These are phyloP conservation scores for Nannoperca australis DNA, from an alignment of 2,797 vertebrate species.

Conservation along the genomic window DNA sequence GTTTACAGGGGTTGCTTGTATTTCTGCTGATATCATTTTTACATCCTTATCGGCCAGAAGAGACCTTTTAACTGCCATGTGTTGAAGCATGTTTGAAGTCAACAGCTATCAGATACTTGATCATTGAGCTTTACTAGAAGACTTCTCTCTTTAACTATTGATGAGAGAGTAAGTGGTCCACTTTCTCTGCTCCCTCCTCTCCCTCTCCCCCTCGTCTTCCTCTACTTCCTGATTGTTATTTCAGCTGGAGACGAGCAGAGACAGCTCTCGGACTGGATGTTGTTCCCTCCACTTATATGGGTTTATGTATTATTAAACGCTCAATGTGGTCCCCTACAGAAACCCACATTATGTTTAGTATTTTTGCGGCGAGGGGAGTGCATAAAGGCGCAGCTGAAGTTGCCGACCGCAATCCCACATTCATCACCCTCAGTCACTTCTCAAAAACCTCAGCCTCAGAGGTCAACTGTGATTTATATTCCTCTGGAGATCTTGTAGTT, in stretches of 20 bases:
- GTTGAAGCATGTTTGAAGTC: slow-evolving; percentile 38
- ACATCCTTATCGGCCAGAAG: not conserved
- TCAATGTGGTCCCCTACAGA: slow-evolving; percentile 67
- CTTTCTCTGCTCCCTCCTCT: slow-evolving; percentile 67
- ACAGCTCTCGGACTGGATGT: slow-evolving; percentile 58
- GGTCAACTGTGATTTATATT: slow-evolving; percentile 36
- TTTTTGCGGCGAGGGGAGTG: slow-evolving; percentile 54
- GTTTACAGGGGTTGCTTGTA: not conserved
- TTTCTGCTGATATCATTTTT: not conserved
- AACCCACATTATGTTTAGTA: slow-evolving; percentile 51
- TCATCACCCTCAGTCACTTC: slow-evolving; percentile 56
- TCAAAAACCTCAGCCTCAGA: slow-evolving; percentile 50
- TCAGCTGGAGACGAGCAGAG: slow-evolving; percentile 72
- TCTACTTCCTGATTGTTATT: slow-evolving; percentile 81
- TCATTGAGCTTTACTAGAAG: slow-evolving; percentile 66
- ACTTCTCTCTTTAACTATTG: slow-evolving; percentile 84
- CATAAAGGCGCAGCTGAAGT: slow-evolving; percentile 33
- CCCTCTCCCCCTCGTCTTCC: slow-evolving; percentile 50
- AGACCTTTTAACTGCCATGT: not conserved
- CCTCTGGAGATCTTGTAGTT: not conserved
- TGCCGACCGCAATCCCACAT: slow-evolving; percentile 50
- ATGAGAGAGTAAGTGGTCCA: slow-evolving; percentile 86
- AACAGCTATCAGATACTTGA: slow-evolving; percentile 49
- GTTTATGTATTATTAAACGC: slow-evolving; percentile 80
- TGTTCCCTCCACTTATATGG: slow-evolving; percentile 52